These are phyloP conservation scores for Tangara arthus DNA, from an alignment of 2,797 vertebrate genomes.

Conservation along the genomic window DNA sequence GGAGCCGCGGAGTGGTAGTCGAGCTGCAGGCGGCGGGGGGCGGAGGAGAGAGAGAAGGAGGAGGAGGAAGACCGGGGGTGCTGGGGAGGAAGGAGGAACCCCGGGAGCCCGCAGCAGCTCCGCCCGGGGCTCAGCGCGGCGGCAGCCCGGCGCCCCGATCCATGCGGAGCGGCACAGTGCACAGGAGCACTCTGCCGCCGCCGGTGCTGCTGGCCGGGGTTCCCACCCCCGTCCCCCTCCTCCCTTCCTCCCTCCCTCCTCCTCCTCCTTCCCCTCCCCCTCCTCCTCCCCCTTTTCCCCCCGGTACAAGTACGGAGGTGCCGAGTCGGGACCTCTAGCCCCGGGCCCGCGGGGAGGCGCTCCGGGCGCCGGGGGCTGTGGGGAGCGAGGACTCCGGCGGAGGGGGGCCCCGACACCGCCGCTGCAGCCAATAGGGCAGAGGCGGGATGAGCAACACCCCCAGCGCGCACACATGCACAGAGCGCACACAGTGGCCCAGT, in stretches of 20 bases:
- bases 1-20: neutral
- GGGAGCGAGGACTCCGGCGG: neutral
- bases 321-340: conserved; percentile 80
- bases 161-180: conserved; percentile 23
- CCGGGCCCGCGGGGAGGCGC: conserved; percentile 64
- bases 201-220: conserved; percentile 56
- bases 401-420: conserved; percentile 70
- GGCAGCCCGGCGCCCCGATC: conserved; percentile 35
- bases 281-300: conserved; percentile 30
- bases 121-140: conserved; percentile 25
- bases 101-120: conserved; percentile 33
- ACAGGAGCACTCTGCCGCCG: neutral
- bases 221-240: too few relatives aligned
- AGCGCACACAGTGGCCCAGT: neutral
- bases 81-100: conserved; percentile 11
- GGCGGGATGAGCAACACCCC: neutral
- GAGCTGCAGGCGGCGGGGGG: neutral
- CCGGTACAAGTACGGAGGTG: conserved; percentile 73
- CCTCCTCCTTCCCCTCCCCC: neutral
- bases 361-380: conserved; percentile 47
- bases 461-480: neutral
- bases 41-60: conserved; percentile 21
- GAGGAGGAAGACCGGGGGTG: conserved; percentile 17
- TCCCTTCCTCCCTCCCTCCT: too few relatives aligned
- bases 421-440: conserved; percentile 79